A percentile compares a stretch with the other conserved stretches of the same genome.
phyloP scores from a whole-genome alignment of 2,113 vertebrate species.

The Bos taurus region DNA sequence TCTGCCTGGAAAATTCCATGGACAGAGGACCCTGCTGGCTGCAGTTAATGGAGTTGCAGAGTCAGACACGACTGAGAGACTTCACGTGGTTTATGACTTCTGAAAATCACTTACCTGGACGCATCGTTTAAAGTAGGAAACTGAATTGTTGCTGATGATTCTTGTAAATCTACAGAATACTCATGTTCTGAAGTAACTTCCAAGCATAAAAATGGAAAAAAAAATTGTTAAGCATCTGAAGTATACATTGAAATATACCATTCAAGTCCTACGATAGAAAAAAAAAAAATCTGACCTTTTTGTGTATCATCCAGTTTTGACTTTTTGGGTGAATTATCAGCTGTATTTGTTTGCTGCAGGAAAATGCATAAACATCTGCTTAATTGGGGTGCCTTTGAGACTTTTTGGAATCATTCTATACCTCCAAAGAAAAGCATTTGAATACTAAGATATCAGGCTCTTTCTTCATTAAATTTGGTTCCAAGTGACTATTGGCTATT shows the following conservation, averaged over 20 bases:
- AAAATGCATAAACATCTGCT: neutral
- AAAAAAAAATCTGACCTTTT: slow-evolving; percentile 67
- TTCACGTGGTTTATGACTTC: neutral
- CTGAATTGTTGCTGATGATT: neutral
- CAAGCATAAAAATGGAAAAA: neutral
- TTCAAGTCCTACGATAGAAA: neutral
- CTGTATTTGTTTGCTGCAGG: slow-evolving; percentile 36
- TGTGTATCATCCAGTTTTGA: neutral
- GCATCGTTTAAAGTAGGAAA: slow-evolving; percentile 11
- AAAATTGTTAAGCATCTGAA: slow-evolving; percentile 7
- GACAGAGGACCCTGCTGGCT: too few species aligned
- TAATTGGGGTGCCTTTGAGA: neutral
- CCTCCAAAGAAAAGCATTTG: neutral
- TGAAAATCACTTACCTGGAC: slow-evolving; percentile 68
- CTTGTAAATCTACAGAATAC: slow-evolving; percentile 46
- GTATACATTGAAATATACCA: neutral
- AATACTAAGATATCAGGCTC: neutral
- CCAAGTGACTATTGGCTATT: neutral
- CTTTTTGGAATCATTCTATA: neutral
- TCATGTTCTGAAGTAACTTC: neutral
- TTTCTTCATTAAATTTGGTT: neutral
- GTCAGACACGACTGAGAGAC: too few species aligned
- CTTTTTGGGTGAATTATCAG: neutral
- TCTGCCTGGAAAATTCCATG: too few species aligned
- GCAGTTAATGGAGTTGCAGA: too few species aligned